These are phyloP conservation scores for Pogonomyrmex californicus DNA, from an alignment of 1,140 invertebrate species.

Conservation along the genomic window DNA sequence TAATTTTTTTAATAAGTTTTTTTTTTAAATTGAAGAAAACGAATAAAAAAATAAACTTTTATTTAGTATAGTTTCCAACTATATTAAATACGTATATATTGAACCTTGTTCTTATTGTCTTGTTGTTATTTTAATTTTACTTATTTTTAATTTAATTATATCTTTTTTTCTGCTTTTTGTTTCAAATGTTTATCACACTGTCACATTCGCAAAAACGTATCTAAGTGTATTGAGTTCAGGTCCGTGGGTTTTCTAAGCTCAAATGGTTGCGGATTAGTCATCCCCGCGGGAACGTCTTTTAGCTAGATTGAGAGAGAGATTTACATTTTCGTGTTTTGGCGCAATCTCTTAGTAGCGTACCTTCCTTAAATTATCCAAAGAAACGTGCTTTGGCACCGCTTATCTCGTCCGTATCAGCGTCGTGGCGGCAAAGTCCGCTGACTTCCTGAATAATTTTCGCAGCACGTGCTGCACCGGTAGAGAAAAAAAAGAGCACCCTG, in stretches of 20 bases:
- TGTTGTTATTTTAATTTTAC: background rate
- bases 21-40: background rate
- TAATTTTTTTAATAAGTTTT: background rate
- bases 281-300: background rate
- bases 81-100: background rate
- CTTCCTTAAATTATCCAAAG: slow-evolving; percentile 3
- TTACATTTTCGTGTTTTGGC: slow-evolving; percentile 5
- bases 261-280: background rate
- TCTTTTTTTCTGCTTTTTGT: background rate
- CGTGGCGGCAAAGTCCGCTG: background rate
- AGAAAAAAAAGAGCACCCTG: slow-evolving; percentile 42
- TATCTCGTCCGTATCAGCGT: background rate
- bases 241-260: background rate
- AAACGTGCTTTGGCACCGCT: slow-evolving; percentile 34
- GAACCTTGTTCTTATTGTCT: background rate
- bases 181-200: background rate
- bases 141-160: background rate
- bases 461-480: background rate
- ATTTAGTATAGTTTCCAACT: background rate
- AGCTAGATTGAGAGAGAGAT: background rate
- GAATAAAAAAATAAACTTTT: background rate
- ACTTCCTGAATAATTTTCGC: slow-evolving; percentile 67
- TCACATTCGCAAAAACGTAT: background rate
- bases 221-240: background rate
- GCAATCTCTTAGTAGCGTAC: background rate